Evolutionary conservation across 2,797 vertebrate genomes (phyloP), one percentile per base, ranked within the genome.

Genomic region (Enteromius paludinosus): DNA sequence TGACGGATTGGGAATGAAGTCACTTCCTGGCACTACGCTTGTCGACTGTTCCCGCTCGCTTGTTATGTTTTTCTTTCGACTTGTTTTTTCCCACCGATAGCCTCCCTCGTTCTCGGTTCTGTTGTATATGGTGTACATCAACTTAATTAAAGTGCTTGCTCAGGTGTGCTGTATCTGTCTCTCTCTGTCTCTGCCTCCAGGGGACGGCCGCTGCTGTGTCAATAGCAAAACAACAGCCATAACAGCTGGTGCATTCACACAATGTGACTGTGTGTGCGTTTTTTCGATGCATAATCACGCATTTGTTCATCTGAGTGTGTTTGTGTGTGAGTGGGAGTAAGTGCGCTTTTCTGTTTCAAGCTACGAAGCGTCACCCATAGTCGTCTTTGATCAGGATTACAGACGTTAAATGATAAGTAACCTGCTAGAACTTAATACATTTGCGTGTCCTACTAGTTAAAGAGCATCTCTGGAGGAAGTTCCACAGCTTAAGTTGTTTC

Each of bases 151-250:
- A 79, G 71, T 78, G 64, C 33, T 81, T 71, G 62, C 71, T 85
- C 84, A 82, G 86, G 83, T 85, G 84, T 70, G 64, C 79, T 41
- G 56, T 79, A 56, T 77, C 66, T 69, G 30, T 75, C 30, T 75
- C 61, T 56, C 79, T 78, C 83, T 73, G 35, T 73, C 59, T 85
- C 23, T 35, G 56, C 76, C 90, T 90, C 92, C 86, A 84, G 87
- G 85, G 92, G 87, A 86, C 73, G 49, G 52, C 52, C 71, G 56
- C 84, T 82, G 79, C 88, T 89, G 85, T 88, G 81, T 87, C 87
- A 90, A 88, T 89, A 90, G 89, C 92, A 93, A 88, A 91, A 94
- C 91, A 90, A 90, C 87, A 94, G 89, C 91, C 70, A 56, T 81
- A 81, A 83, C 87, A 94, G 92, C 94, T 93, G 93, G 91, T 92